Conservation (phyloP, 1,140 invertebrate species). For the Drosophila triauraria region DNA sequence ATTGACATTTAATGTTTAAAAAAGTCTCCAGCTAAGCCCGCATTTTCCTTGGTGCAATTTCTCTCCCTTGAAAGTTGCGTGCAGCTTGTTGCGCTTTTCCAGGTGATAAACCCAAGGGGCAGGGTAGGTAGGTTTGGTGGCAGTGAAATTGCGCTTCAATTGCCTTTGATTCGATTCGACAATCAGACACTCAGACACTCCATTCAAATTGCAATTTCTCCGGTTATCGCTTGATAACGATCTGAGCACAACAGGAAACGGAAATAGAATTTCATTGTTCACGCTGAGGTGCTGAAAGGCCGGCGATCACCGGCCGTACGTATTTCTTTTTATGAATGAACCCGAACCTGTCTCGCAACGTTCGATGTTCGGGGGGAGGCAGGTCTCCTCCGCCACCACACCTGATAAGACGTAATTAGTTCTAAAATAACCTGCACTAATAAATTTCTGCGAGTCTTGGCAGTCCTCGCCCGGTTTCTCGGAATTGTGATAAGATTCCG, state of each 20-base stretch:
- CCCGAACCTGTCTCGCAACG: background rate
- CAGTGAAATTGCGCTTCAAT: constrained; percentile 29
- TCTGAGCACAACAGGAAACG: constrained; percentile 35
- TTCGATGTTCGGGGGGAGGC: background rate
- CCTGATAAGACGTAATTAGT: constrained; percentile 40
- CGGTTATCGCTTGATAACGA: constrained; percentile 36
- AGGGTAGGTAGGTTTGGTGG: constrained; percentile 24
- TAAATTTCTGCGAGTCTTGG: constrained; percentile 61
- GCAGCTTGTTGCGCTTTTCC: constrained; percentile 45
- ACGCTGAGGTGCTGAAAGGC: constrained; percentile 5
- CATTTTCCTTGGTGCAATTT: constrained; percentile 53
- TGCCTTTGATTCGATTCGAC: constrained; percentile 50
- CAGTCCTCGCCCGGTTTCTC: constrained; percentile 38
- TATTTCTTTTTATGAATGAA: constrained; percentile 45
- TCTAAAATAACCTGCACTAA: constrained; percentile 75
- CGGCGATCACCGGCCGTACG: constrained; percentile 5
- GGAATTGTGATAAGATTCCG: constrained; percentile 65
- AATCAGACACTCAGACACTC: constrained; percentile 29
- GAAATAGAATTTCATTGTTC: constrained; percentile 35
- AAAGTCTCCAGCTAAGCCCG: background rate
- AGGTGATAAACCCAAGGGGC: constrained; percentile 9
- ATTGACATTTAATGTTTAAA: no score
- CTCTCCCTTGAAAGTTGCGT: constrained; percentile 45
- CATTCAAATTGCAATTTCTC: constrained; percentile 49
- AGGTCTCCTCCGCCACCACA: constrained; percentile 1